Evolutionary conservation across 2,888 invertebrate genomes (phyloP).

Genomic region (Gastrophysa polygoni): DNA sequence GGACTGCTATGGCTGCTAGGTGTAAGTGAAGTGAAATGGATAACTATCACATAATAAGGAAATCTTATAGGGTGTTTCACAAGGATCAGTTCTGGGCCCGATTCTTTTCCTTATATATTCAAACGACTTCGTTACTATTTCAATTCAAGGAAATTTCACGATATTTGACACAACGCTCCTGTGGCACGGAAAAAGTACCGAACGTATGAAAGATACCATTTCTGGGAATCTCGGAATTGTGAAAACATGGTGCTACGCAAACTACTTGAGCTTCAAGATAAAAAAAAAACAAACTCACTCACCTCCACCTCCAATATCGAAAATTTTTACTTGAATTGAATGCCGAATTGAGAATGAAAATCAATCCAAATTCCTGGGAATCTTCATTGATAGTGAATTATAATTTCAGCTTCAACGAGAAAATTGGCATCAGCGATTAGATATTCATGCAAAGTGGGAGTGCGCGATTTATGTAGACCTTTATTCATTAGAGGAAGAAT

Average conservation of each 20-base stretch:
- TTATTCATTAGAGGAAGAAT: neutral
- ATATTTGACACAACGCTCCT: neutral
- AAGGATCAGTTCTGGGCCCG: neutral
- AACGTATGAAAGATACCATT: neutral
- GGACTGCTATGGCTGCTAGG: neutral
- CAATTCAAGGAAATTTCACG: neutral
- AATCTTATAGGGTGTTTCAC: neutral
- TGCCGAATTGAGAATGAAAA: too few relatives aligned
- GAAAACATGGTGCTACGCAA: neutral
- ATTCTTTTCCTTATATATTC: neutral
- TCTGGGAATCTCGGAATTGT: neutral
- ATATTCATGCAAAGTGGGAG: constrained; percentile 5
- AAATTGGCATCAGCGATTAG: neutral
- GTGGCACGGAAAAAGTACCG: neutral
- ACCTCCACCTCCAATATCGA: too few relatives aligned
- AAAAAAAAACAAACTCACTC: neutral
- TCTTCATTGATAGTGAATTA: neutral
- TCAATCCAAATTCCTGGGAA: neutral
- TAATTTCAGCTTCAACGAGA: neutral
- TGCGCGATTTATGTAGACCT: neutral
- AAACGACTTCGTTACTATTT: neutral
- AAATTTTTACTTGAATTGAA: too few relatives aligned
- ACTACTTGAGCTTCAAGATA: neutral
- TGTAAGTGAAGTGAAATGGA: neutral
- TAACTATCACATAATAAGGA: neutral